Conservation (phyloP, 2,888 invertebrate genomes). For the Andrena hattorfiana region DNA sequence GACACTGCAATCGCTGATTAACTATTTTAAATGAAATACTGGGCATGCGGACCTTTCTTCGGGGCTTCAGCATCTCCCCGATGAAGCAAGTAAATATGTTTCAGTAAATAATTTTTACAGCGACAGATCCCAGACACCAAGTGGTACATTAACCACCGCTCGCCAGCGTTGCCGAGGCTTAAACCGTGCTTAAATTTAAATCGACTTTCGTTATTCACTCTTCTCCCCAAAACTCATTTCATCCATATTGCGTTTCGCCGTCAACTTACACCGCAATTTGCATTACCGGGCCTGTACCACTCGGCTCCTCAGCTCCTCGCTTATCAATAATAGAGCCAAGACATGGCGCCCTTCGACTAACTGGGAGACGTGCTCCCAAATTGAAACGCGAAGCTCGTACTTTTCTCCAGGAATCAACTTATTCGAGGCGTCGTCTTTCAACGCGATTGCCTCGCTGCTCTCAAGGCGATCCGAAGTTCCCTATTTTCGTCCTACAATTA, state of each 20-base stretch:
- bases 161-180: constrained; percentile 9
- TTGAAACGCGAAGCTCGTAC: constrained; percentile 7
- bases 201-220: constrained; percentile 32
- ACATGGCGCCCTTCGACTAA: constrained; percentile 20
- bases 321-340: constrained; percentile 34
- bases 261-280: constrained; percentile 42
- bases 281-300: constrained; percentile 31
- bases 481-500: background rate
- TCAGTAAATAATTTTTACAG: no score
- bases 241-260: constrained; percentile 48
- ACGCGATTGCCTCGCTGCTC: background rate
- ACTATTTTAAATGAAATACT: no score
- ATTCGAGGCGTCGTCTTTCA: background rate
- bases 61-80: no score
- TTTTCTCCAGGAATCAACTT: background rate
- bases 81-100: no score
- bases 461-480: background rate
- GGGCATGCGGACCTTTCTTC: no score
- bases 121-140: background rate
- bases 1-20: no score
- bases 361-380: constrained; percentile 1
- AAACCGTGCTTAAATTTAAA: constrained; percentile 46
- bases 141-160: background rate
- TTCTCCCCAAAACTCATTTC: constrained; percentile 32
- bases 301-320: constrained; percentile 8